These are phyloP conservation scores for Diarsia mendica DNA, from an alignment of 2,888 invertebrate genomes.

Conservation along the genomic window DNA sequence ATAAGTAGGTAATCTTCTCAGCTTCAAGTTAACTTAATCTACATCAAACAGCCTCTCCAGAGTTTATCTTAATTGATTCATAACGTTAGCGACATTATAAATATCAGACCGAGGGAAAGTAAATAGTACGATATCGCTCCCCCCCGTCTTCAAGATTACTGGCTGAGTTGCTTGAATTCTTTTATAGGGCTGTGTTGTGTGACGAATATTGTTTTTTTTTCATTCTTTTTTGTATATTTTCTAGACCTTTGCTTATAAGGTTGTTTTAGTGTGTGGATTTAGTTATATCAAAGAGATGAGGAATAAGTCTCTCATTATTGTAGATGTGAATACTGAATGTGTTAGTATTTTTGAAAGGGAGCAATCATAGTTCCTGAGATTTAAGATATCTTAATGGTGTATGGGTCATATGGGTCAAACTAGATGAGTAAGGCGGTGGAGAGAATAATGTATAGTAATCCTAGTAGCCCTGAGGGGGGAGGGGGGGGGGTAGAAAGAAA, in stretches of 20 bases:
- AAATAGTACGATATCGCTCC: conserved; percentile 64
- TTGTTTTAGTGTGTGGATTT: background rate
- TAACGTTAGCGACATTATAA: conserved; percentile 59
- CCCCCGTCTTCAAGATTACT: conserved; percentile 62
- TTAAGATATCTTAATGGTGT: background rate
- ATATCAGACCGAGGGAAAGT: conserved; percentile 45
- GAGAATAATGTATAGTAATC: background rate
- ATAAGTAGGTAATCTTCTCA: conserved; percentile 38
- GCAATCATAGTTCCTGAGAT: background rate
- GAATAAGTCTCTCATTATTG: background rate
- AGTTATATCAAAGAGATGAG: background rate
- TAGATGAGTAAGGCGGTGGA: background rate
- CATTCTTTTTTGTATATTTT: background rate
- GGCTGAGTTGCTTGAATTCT: conserved; percentile 52
- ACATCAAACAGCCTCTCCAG: conserved; percentile 36
- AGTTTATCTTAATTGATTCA: conserved; percentile 59
- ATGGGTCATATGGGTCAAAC: background rate
- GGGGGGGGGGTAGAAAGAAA: background rate
- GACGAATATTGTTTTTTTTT: background rate
- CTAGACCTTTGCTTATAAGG: background rate
- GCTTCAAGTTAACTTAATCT: conserved; percentile 42
- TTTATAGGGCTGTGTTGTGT: conserved; percentile 60
- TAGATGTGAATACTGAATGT: background rate
- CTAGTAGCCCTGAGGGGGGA: background rate
- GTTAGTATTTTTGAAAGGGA: background rate